Evolutionary conservation across 2,113 vertebrate species (phyloP).

Genomic region (Hipposideros armiger): DNA sequence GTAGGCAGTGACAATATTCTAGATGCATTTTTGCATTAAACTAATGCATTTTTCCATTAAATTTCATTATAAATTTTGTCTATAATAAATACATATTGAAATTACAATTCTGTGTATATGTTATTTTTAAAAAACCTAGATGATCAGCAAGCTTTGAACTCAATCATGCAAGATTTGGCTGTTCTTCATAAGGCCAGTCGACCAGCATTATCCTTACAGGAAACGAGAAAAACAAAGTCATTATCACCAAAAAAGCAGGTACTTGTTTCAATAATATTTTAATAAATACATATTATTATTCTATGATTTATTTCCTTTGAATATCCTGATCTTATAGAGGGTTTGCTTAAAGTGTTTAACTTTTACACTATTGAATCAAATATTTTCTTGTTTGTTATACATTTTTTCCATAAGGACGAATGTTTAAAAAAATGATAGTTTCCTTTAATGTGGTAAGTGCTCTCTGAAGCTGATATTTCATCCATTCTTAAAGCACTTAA

Average conservation of each 20-base stretch:
- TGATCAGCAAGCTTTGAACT: conserved; percentile 98
- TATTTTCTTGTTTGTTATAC: background rate
- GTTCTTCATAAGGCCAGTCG: conserved; percentile 97
- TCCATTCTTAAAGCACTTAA: background rate
- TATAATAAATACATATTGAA: conserved; percentile 56
- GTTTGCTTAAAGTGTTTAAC: conserved; percentile 14
- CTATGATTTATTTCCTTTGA: conserved; percentile 49
- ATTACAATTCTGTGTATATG: conserved; percentile 42
- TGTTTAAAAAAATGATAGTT: background rate
- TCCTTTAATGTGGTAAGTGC: background rate
- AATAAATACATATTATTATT: conserved; percentile 52
- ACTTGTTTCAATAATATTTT: conserved; percentile 75
- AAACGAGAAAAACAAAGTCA: conserved; percentile 94
- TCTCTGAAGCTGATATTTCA: background rate
- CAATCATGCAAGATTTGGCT: conserved; percentile 99
- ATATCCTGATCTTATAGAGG: background rate
- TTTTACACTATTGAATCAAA: conserved; percentile 47
- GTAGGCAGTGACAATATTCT: conserved; percentile 18
- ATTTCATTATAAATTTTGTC: conserved; percentile 52
- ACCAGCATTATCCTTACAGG: conserved; percentile 92
- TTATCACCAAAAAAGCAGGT: conserved; percentile 98
- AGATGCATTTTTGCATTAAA: background rate
- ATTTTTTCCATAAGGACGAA: background rate
- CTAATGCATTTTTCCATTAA: conserved; percentile 10
- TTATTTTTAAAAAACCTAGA: conserved; percentile 83